Evolutionary conservation across 2,888 invertebrate genomes (phyloP).

Genomic region (Melanotus villosus): DNA sequence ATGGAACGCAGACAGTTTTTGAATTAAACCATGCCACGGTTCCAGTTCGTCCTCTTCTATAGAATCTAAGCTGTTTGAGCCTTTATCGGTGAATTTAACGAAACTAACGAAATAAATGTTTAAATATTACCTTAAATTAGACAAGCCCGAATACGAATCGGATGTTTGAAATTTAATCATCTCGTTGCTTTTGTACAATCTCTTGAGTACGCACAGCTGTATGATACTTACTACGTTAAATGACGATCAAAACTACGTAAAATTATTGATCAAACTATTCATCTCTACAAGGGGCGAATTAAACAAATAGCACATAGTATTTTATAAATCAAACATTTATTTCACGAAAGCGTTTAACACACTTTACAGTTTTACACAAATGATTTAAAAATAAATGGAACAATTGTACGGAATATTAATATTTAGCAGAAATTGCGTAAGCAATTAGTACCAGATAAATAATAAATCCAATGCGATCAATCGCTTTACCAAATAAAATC

Average conservation of each 20-base stretch:
- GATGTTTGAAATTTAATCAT: too few species aligned
- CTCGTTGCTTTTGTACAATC: too few species aligned
- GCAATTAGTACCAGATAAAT: constrained; percentile 54
- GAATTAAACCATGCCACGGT: constrained; percentile 56
- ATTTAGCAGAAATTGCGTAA: constrained; percentile 47
- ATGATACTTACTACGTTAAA: too few species aligned
- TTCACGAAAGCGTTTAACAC: too few species aligned
- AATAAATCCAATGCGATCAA: constrained; percentile 62
- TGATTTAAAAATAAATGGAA: too few species aligned
- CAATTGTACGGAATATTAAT: too few species aligned
- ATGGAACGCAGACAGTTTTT: constrained; percentile 55
- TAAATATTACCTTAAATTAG: constrained; percentile 40
- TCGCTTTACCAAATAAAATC: constrained; percentile 59
- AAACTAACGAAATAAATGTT: too few species aligned
- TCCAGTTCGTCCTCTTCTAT: constrained; percentile 51
- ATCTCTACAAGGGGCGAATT: too few species aligned
- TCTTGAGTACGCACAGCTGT: too few species aligned
- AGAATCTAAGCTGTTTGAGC: constrained; percentile 54
- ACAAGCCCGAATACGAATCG: constrained; percentile 25
- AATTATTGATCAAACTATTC: constrained; percentile 39
- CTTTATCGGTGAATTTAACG: neutral
- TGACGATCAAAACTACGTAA: neutral
- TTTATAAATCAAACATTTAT: too few species aligned
- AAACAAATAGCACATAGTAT: too few species aligned
- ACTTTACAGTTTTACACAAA: too few species aligned